Conservation (phyloP, 2,888 invertebrate species). For the Pristionchus entomophagus region DNA sequence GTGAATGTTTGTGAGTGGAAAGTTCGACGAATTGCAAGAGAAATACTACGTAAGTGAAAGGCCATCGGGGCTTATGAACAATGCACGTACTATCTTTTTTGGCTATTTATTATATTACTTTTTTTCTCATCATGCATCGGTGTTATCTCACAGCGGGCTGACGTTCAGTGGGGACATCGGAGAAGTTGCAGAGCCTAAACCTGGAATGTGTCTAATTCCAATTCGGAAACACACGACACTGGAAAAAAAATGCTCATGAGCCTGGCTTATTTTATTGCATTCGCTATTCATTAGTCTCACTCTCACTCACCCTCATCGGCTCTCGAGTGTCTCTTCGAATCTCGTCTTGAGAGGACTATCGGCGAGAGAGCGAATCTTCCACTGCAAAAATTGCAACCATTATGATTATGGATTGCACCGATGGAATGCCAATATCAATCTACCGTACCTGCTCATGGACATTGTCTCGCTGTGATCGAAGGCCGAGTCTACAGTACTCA, state of each 20-base stretch:
- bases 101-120: not conserved
- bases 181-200: conserved; percentile 1
- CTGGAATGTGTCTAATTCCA: not conserved
- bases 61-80: not conserved
- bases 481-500: conserved; percentile 45
- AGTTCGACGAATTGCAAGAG: conserved; percentile 16
- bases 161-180: conserved; percentile 1
- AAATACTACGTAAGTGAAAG: conserved; percentile 40
- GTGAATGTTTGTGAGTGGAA: conserved; percentile 7
- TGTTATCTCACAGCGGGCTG: not conserved
- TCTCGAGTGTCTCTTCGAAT: conserved; percentile 9
- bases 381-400: not conserved
- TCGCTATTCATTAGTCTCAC: no score
- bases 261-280: no score
- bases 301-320: conserved; percentile 31
- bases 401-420: not conserved
- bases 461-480: conserved; percentile 39
- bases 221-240: not conserved
- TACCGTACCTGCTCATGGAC: conserved; percentile 43
- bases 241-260: no score
- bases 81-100: conserved; percentile 24
- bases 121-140: not conserved
- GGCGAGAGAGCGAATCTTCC: conserved; percentile 34
- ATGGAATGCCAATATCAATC: not conserved
- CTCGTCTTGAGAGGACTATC: not conserved